These are phyloP conservation scores for Conistra vaccinii DNA, from an alignment of 2,888 invertebrate species.

Conservation along the genomic window DNA sequence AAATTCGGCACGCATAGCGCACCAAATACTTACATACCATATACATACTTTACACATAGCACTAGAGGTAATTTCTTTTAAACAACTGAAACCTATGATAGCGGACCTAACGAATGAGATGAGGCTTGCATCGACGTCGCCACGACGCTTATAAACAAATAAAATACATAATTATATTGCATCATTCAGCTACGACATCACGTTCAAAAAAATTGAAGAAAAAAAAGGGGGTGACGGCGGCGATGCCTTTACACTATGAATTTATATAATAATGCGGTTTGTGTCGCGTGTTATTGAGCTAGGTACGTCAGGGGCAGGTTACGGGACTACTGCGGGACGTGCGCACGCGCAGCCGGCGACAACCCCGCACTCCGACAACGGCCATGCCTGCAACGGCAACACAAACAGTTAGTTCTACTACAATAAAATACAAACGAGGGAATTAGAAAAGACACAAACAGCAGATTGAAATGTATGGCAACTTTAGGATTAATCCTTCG, in stretches of 20 bases:
- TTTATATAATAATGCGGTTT: conserved; percentile 78
- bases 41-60: conserved; percentile 87
- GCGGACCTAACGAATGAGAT: conserved; percentile 74
- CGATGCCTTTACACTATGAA: conserved; percentile 71
- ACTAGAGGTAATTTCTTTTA: conserved; percentile 87
- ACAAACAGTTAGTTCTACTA: too few species aligned
- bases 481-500: neutral
- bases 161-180: conserved; percentile 67
- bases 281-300: conserved; percentile 59
- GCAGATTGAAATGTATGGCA: neutral
- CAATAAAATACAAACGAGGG: neutral
- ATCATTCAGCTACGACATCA: conserved; percentile 60
- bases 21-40: conserved; percentile 86
- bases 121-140: conserved; percentile 67
- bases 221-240: conserved; percentile 57
- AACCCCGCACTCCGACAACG: conserved; percentile 51
- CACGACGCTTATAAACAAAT: conserved; percentile 59
- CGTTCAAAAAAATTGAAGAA: conserved; percentile 54
- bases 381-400: conserved; percentile 32
- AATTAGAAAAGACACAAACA: neutral
- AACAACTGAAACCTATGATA: conserved; percentile 79
- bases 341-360: neutral
- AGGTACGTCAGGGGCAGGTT: conserved; percentile 41
- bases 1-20: conserved; percentile 86
- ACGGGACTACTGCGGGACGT: conserved; percentile 21